Percentiles rank a stretch among this genome's conserved stretches.
These are phyloP conservation scores for Phymorhynchus buccinoides DNA, from an alignment of 1,140 invertebrate genomes.

Conservation along the genomic window DNA sequence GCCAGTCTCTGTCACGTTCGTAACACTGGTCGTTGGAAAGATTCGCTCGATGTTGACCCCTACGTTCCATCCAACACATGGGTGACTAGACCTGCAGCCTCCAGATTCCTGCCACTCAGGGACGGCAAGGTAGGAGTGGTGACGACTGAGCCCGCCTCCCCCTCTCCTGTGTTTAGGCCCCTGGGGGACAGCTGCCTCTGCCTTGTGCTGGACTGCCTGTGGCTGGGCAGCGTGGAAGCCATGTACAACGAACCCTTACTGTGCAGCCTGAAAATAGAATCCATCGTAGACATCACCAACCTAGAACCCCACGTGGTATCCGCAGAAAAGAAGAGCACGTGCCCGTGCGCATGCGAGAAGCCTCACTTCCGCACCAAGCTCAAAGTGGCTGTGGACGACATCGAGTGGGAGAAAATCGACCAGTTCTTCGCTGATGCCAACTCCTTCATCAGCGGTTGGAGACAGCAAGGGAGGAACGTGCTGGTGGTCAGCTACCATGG, in stretches of 20 bases:
- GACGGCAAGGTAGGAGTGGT: not conserved
- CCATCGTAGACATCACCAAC: conserved; percentile 67
- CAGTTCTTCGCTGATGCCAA: conserved; percentile 68
- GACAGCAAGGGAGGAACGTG: conserved; percentile 56
- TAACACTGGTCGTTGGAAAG: not conserved
- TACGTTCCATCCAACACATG: not conserved
- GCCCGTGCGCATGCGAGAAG: conserved; percentile 63
- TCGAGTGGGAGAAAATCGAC: conserved; percentile 63
- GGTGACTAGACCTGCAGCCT: not conserved
- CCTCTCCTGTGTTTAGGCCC: not conserved
- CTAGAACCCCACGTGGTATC: conserved; percentile 52
- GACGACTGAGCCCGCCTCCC: not conserved
- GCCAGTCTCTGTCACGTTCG: conserved; percentile 32
- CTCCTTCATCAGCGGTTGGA: conserved; percentile 66
- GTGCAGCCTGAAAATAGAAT: conserved; percentile 65
- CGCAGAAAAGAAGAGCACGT: conserved; percentile 56
- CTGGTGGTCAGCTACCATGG: conserved; percentile 67
- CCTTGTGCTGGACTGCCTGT: conserved; percentile 60
- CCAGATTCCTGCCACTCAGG: not conserved
- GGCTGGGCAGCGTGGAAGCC: conserved; percentile 62
- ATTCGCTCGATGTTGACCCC: conserved; percentile 26
- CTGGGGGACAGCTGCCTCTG: conserved; percentile 45
- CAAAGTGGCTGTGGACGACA: conserved; percentile 64
- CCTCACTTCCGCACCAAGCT: conserved; percentile 65
- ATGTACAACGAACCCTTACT: conserved; percentile 64